Evolutionary conservation across 2,888 invertebrate species (phyloP).

Genomic region (Melanotus villosus): DNA sequence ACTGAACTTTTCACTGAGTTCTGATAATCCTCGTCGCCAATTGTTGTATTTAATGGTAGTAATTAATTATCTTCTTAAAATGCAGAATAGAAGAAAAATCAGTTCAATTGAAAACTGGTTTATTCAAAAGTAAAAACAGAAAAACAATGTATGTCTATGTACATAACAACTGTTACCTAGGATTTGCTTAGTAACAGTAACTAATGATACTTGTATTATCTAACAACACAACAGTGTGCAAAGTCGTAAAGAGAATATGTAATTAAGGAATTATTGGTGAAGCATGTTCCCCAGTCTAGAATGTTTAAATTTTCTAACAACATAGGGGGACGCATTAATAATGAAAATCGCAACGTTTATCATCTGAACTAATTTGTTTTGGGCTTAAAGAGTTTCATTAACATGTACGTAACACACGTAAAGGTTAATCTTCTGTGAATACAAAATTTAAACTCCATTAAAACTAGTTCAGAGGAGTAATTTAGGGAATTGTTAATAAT

Average conservation of each 20-base stretch:
- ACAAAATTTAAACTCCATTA: constrained; percentile 9
- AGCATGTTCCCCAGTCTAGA: background rate
- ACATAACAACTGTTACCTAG: too few relatives aligned
- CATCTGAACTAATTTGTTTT: constrained; percentile 9
- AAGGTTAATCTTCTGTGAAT: background rate
- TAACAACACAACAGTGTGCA: background rate
- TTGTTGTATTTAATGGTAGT: too few relatives aligned
- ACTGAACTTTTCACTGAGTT: too few relatives aligned
- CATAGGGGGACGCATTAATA: constrained; percentile 16
- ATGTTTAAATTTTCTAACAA: constrained; percentile 3
- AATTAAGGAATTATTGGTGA: constrained; percentile 20
- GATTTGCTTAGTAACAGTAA: too few relatives aligned
- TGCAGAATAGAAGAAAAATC: too few relatives aligned
- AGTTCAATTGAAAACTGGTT: too few relatives aligned
- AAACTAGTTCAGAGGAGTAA: background rate
- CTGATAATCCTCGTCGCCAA: too few relatives aligned
- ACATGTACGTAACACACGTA: too few relatives aligned
- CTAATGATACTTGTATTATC: too few relatives aligned
- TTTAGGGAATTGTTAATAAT: background rate
- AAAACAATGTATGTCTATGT: too few relatives aligned
- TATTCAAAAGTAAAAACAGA: too few relatives aligned
- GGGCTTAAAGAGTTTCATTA: constrained; percentile 1
- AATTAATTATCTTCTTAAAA: too few relatives aligned
- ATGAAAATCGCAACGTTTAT: background rate
- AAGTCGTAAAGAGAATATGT: constrained; percentile 4